Evolutionary conservation across 2,113 vertebrate genomes (phyloP).

Genomic region (Chaenogobius annularis): DNA sequence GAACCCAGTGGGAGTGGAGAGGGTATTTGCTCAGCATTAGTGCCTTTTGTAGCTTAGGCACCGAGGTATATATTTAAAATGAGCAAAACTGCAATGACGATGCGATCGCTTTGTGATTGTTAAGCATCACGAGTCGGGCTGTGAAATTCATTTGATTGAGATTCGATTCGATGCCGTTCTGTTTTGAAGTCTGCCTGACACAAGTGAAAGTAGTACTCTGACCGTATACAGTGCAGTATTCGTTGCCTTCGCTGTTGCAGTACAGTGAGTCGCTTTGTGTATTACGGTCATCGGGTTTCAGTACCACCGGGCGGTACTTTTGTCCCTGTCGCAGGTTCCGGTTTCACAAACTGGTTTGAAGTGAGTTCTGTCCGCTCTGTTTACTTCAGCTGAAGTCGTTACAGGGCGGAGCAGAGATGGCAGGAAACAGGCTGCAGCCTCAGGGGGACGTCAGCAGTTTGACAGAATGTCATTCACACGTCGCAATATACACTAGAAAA

Average conservation of each 20-base stretch:
- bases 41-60: not conserved
- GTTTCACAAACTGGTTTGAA: slow-evolving; percentile 5
- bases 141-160: too few species aligned
- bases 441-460: not conserved
- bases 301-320: too few species aligned
- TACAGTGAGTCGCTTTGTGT: not conserved
- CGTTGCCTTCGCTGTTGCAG: not conserved
- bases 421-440: not conserved
- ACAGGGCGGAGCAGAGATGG: not conserved
- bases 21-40: not conserved
- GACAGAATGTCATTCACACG: too few species aligned
- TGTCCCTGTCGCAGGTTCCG: not conserved
- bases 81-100: not conserved
- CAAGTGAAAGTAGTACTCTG: not conserved
- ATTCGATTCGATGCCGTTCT: too few species aligned
- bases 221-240: not conserved
- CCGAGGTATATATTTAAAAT: not conserved
- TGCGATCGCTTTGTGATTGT: too few species aligned
- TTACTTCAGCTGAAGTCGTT: not conserved
- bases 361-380: not conserved
- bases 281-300: not conserved
- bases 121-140: too few species aligned
- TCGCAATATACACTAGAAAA: not conserved
- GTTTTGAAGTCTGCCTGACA: not conserved
- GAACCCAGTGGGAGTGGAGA: not conserved